phyloP scores from a whole-genome alignment of 2,113 vertebrate species.

The Oreochromis tanganicae region DNA sequence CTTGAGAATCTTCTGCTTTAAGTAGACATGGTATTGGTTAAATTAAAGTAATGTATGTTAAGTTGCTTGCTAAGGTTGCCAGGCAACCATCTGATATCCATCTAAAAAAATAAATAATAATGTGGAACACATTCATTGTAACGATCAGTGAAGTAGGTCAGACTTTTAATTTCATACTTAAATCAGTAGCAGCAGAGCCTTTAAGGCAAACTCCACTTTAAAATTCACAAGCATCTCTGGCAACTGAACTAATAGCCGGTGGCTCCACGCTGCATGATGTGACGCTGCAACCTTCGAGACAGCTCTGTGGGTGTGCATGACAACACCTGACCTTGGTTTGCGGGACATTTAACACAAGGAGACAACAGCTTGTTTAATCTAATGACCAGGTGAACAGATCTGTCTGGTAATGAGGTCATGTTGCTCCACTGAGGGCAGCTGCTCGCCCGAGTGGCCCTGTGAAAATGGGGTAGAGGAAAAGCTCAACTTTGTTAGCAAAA shows the following conservation, averaged over 20 bases:
- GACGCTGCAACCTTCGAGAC: not conserved
- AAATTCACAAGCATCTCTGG: not conserved
- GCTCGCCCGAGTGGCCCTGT: not conserved
- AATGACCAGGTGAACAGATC: constrained; percentile 35
- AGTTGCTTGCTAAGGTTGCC: not conserved
- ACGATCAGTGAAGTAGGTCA: not conserved
- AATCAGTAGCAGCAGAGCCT: not conserved
- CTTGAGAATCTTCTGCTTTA: not conserved
- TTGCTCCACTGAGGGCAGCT: not conserved
- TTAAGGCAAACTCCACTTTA: not conserved
- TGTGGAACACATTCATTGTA: not conserved
- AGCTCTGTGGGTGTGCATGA: not conserved
- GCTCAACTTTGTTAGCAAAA: constrained; percentile 1
- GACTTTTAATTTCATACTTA: not conserved
- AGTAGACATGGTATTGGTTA: not conserved
- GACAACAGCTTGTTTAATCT: constrained; percentile 47
- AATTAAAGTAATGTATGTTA: not conserved
- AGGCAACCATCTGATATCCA: not conserved
- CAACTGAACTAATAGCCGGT: not conserved
- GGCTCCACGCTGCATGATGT: not conserved
- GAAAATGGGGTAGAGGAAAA: not conserved
- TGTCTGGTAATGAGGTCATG: constrained; percentile 41
- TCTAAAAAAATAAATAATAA: not conserved
- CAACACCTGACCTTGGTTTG: constrained; percentile 10
- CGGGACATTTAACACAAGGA: constrained; percentile 26